Evolutionary conservation across 2,797 vertebrate species (phyloP), one percentile per base, ranked within the genome.

Genomic region (Microcaecilia unicolor): DNA sequence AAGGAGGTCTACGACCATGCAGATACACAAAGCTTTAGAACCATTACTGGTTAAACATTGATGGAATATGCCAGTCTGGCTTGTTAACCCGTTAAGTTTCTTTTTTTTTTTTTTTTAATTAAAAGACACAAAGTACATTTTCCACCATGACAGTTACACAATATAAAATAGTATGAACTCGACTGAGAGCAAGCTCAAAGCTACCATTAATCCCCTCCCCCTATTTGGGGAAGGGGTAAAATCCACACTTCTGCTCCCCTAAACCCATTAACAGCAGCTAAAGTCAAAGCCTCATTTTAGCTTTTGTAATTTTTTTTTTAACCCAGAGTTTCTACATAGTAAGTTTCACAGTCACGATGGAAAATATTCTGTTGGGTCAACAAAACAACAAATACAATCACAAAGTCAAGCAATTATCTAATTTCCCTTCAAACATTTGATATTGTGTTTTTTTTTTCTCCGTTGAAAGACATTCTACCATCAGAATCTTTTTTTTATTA

Each of bases 1-100:
- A 73, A 83, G 70, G 67, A 84, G 86, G 88, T 87, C 88, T 88
- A 89, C 61, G 85, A 92, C 88, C 88, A 78, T 82, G 81, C 70
- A 83, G 76, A 72, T 65, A 84, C 70, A 77, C 73, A 79, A 67
- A 76, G 58, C 67, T 74, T 80, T 81, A 78, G 78, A 81, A 77
- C 51, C 73, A 86, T 79, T 78, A 62, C 18, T 64, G 80, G 72
- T 87, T 76, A 67, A 76, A 74, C 52, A 58, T 58, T 71, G 76
- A 76, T 77, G 73, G 78, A 84, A 75, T 78, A 76, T 74, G 66
- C 76, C 78, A 82, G 60, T 74, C 65, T 75, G 73, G 68, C 76
- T 69, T 37, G 65, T 68, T 75, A 77, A 86, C 82, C 85, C 81
- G 76, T 87, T 86, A n/a, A n/a, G n/a, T n/a, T n/a, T n/a, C n/a